Evolutionary conservation across 30 jellyfish, hydroid and myxozoan species (phyloP), one percentile per base, ranked within the genome.

Genomic region (Calvadosia cruxmelitensis): DNA sequence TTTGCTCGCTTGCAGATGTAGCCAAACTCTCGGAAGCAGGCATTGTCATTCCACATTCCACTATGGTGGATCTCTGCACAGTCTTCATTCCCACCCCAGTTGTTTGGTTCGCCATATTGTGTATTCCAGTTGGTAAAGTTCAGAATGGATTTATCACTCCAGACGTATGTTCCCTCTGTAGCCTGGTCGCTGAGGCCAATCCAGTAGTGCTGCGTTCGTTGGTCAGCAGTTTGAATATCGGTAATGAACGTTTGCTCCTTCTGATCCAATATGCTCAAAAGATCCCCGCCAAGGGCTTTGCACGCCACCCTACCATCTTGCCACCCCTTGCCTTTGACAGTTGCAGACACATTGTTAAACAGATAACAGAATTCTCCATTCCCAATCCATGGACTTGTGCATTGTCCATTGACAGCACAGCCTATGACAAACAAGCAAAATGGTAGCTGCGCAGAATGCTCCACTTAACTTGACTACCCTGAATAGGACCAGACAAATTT

Each of bases 21-120:
- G 27, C 89, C 96, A 87, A 87, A 87, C 49, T 69, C 84, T 29
- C 93, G 69, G 61, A 34, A 52, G 33, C 96, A 87, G 31, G 66
- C 71, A 67, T 87, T 79, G 66, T 87, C 96, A 79, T 87, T 87
- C 93, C 92, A 79, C 32, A 27, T 32, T 36, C 96, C 96, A 79
- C 70, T 85, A 52, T 61, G 51, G 62, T 91, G 86, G 20, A 76
- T 51, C 33, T 79, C 96, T 23, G 78, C 93, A 67, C 96, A 87
- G 50, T 87, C 94, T 70, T 87, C 96, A 33, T 75, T 84, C 13
- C 85, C 85, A 12, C 81, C 78, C 80, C 78, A 87, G 36, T 87
- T 80, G 78, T 87, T 87, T 68, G 96, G 96, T 51, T 87, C 96
- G 15, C 87, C 87, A 24, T 51, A 0, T 10, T 73, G 48, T 2